Evolutionary conservation across 2,113 vertebrate genomes (phyloP).

Genomic region (Vulpes ferrilata): DNA sequence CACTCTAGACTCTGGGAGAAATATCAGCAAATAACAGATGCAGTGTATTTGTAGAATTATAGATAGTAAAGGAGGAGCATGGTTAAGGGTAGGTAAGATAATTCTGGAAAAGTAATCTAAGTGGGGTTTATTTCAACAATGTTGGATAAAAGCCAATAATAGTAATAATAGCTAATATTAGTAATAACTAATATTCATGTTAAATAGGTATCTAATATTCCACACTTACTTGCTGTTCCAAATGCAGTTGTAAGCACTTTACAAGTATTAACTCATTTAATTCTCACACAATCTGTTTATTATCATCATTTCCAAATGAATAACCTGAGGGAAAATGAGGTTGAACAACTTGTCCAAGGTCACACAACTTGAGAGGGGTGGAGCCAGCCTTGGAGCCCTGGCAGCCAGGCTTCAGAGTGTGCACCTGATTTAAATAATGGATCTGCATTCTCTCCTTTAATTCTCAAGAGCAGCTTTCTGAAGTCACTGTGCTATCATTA

Average conservation of each 20-base stretch:
- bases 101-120: conserved; percentile 16
- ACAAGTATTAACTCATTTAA: neutral
- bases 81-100: neutral
- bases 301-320: conserved; percentile 14
- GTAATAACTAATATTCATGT: neutral
- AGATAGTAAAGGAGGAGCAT: conserved; percentile 8
- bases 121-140: neutral
- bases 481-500: neutral
- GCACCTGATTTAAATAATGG: neutral
- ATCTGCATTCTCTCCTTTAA: neutral
- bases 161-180: neutral
- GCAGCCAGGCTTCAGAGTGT: neutral
- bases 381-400: neutral
- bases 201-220: neutral
- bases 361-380: neutral
- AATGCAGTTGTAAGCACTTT: neutral
- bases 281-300: neutral
- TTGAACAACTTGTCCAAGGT: neutral
- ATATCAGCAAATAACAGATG: neutral
- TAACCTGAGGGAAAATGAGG: neutral
- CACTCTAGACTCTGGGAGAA: neutral
- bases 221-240: neutral
- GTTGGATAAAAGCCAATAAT: neutral
- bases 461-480: neutral
- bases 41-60: neutral